phyloP scores from a whole-genome alignment of 2,888 invertebrate genomes.

The Teinopalpus imperialis region DNA sequence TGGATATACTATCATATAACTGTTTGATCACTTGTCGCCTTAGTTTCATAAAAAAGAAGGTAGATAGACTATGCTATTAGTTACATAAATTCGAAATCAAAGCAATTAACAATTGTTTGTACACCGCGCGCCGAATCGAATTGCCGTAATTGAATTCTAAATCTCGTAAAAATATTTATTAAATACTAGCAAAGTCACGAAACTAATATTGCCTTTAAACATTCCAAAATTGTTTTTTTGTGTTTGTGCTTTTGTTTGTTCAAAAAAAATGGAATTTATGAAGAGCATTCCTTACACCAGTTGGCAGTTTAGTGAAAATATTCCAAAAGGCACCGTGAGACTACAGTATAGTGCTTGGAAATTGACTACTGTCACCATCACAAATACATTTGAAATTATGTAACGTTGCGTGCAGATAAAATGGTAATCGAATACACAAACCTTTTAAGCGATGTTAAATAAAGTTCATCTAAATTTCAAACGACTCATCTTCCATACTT shows the following conservation, averaged over 20 bases:
- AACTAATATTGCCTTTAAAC: too few species aligned
- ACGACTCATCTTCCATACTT: background rate
- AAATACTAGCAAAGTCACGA: too few species aligned
- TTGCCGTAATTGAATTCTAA: constrained; percentile 16
- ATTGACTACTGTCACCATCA: background rate
- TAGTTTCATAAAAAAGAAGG: too few species aligned
- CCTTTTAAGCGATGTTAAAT: background rate
- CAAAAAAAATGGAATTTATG: too few species aligned
- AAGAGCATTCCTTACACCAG: too few species aligned
- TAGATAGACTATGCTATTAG: too few species aligned
- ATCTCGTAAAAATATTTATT: background rate
- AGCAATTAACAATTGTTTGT: constrained; percentile 22
- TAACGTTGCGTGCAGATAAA: background rate
- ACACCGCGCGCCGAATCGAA: constrained; percentile 10
- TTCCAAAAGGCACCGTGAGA: too few species aligned
- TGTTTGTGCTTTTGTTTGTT: background rate
- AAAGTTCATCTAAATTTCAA: constrained; percentile 19
- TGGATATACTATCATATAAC: too few species aligned
- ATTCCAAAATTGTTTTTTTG: too few species aligned
- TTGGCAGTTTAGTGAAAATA: too few species aligned
- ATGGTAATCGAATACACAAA: constrained; percentile 4
- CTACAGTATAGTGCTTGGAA: too few species aligned
- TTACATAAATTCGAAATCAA: constrained; percentile 25
- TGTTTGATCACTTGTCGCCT: too few species aligned
- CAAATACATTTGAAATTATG: constrained; percentile 1